These are phyloP conservation scores for Euglossa dilemma DNA, from an alignment of 1,140 invertebrate genomes.

Conservation along the genomic window DNA sequence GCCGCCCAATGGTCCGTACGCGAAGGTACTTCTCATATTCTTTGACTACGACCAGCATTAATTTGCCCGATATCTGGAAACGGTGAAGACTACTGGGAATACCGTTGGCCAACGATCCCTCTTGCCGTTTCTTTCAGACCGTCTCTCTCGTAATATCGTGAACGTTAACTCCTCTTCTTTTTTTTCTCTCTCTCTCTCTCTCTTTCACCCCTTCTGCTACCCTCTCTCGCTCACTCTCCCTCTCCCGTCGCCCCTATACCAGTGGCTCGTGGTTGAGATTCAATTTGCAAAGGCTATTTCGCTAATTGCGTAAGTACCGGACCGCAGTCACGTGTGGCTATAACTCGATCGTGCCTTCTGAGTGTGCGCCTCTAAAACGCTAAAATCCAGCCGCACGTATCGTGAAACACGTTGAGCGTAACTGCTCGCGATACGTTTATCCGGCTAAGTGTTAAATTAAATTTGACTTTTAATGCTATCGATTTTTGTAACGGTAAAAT, in stretches of 20 bases:
- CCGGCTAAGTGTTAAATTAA: constrained; percentile 22
- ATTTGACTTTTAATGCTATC: constrained; percentile 12
- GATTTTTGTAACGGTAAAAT: neutral
- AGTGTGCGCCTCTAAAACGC: constrained; percentile 41
- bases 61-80: constrained; percentile 61
- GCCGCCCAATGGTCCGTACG: neutral
- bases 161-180: constrained; percentile 55
- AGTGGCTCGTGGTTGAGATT: constrained; percentile 59
- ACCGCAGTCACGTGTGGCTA: constrained; percentile 65
- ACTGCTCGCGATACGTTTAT: constrained; percentile 6
- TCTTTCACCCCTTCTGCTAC: constrained; percentile 28
- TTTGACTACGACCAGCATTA: constrained; percentile 45
- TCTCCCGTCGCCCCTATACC: constrained; percentile 22
- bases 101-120: constrained; percentile 44
- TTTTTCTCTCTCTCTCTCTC: constrained; percentile 37
- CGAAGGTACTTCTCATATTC: constrained; percentile 1
- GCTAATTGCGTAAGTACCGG: constrained; percentile 68
- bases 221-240: neutral
- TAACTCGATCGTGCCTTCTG: constrained; percentile 49
- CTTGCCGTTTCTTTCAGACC: constrained; percentile 34
- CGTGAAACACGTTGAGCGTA: constrained; percentile 19
- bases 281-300: constrained; percentile 70
- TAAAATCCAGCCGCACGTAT: constrained; percentile 5
- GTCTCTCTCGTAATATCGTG: constrained; percentile 35
- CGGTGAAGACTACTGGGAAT: constrained; percentile 59